Conservation (phyloP, 2,113 vertebrate genomes). For the Strigops habroptila region DNA sequence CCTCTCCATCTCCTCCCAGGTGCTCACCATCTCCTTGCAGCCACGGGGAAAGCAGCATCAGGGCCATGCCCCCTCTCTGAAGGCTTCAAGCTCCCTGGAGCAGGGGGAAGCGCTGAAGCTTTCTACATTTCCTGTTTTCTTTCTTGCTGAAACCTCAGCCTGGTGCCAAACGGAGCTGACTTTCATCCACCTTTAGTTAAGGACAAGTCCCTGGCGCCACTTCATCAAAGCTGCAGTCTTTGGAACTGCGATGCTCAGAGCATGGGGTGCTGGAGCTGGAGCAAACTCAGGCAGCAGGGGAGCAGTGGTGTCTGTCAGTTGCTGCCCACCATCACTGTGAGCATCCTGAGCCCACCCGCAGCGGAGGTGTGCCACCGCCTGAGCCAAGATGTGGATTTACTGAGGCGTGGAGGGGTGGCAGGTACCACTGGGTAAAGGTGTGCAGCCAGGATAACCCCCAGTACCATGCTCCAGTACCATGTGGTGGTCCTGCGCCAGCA, state of each 20-base stretch:
- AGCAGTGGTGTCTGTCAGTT: not conserved
- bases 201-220: not conserved
- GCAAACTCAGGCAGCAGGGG: not conserved
- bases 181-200: not conserved
- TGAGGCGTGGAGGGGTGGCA: accelerated
- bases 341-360: accelerated
- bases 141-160: not conserved
- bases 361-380: not conserved
- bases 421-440: accelerated
- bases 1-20: not conserved
- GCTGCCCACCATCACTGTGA: not conserved
- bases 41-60: not conserved
- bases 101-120: accelerated
- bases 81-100: accelerated
- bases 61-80: not conserved
- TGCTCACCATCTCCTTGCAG: accelerated
- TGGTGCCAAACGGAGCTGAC: not conserved
- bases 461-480: not conserved
- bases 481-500: not conserved
- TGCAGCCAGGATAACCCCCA: not conserved
- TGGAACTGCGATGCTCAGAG: not conserved
- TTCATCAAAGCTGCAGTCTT: not conserved
- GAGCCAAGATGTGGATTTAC: not conserved
- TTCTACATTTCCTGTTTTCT: not conserved
- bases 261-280: accelerated